Conservation (phyloP, 2,888 invertebrate genomes). For the Hypomecis punctinalis region DNA sequence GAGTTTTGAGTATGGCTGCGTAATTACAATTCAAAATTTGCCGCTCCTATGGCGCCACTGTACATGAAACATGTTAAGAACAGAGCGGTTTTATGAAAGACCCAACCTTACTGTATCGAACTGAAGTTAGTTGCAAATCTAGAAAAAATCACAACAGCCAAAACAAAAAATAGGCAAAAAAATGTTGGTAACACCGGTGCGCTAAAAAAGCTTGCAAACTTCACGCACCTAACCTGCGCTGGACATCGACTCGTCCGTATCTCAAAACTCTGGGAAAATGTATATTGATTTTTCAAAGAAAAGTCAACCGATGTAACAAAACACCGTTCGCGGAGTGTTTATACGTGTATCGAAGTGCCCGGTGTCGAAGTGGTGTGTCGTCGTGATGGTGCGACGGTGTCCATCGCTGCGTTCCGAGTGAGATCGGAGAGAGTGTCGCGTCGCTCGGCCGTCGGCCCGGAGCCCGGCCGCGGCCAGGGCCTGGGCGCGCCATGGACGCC, state of each 20-base stretch:
- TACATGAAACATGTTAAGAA: slow-evolving; percentile 31
- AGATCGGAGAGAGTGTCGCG: slow-evolving; percentile 82
- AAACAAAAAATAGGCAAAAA: slow-evolving; percentile 85
- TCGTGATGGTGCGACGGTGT: slow-evolving; percentile 83
- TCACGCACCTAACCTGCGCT: slow-evolving; percentile 86
- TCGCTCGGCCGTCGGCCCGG: slow-evolving; percentile 81
- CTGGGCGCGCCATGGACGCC: slow-evolving; percentile 83
- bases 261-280: slow-evolving; percentile 84
- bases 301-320: slow-evolving; percentile 85
- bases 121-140: slow-evolving; percentile 78
- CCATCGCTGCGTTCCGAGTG: slow-evolving; percentile 80
- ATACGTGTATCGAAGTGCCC: slow-evolving; percentile 78
- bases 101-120: slow-evolving; percentile 63
- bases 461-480: slow-evolving; percentile 82
- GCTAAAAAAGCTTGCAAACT: slow-evolving; percentile 86
- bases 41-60: slow-evolving; percentile 59
- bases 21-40: slow-evolving; percentile 5
- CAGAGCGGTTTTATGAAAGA: slow-evolving; percentile 68
- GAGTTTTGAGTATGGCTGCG: background rate
- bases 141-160: slow-evolving; percentile 84
- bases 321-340: slow-evolving; percentile 84
- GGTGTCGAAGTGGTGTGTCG: slow-evolving; percentile 81
- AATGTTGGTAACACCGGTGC: slow-evolving; percentile 86
- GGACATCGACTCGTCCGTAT: slow-evolving; percentile 86
- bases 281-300: slow-evolving; percentile 86